A percentile compares a stretch with the other conserved stretches of the same genome.
Conservation (phyloP, 2,113 vertebrate species). For the Redunca redunca region DNA sequence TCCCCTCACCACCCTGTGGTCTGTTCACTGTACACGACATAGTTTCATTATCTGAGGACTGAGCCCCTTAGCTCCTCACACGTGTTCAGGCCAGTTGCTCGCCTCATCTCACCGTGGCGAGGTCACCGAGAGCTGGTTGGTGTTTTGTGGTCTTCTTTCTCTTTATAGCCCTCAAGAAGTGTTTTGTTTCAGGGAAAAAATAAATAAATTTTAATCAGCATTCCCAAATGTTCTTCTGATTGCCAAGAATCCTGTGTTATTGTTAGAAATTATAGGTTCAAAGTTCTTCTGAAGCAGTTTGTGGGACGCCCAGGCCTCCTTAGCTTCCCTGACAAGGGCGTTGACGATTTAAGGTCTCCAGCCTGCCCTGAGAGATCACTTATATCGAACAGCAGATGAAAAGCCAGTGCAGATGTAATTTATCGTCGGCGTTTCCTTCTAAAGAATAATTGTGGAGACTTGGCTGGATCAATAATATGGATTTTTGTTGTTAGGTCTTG, state of each 20-base stretch:
- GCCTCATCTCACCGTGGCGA: accelerated
- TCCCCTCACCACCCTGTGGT: too few species aligned
- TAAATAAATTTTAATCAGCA: slow-evolving; percentile 73
- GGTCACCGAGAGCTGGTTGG: neutral
- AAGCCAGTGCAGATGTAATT: slow-evolving; percentile 98
- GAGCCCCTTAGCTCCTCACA: neutral
- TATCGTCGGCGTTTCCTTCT: slow-evolving; percentile 98
- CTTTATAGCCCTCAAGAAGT: neutral
- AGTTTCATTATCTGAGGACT: neutral
- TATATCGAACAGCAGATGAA: slow-evolving; percentile 95
- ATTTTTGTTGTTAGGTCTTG: slow-evolving; percentile 99
- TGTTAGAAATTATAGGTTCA: slow-evolving; percentile 81
- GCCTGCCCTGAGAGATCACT: slow-evolving; percentile 88
- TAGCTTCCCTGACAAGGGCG: slow-evolving; percentile 88
- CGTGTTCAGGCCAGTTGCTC: accelerated
- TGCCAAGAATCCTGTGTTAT: slow-evolving; percentile 74
- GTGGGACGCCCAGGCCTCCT: slow-evolving; percentile 86
- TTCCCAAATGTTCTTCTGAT: slow-evolving; percentile 56
- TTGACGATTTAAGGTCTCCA: slow-evolving; percentile 88
- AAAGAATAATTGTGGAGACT: slow-evolving; percentile 99
- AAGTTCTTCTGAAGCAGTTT: slow-evolving; percentile 83
- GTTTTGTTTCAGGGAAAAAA: slow-evolving; percentile 46
- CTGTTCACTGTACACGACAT: accelerated
- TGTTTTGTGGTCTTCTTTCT: slow-evolving; percentile 49
- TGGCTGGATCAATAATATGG: slow-evolving; percentile 97